Percentiles rank a stretch among this genome's conserved stretches.
Conservation (phyloP, 1,140 invertebrate species). For the Bombus waltoni region DNA sequence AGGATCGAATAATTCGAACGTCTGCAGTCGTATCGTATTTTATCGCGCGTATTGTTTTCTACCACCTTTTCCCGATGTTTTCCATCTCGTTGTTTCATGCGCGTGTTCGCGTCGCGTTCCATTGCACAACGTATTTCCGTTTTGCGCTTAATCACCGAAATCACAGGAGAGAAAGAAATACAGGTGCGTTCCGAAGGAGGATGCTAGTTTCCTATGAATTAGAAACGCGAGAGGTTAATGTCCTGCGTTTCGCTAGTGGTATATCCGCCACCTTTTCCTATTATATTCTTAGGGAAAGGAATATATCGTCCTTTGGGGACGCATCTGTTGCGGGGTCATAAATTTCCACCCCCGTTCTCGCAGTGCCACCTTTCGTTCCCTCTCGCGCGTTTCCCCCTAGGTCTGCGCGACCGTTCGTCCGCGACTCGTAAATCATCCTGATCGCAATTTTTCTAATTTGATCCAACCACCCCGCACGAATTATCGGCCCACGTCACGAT, state of each 20-base stretch:
- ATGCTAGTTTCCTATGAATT: constrained; percentile 12
- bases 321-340: constrained; percentile 64
- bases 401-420: constrained; percentile 30
- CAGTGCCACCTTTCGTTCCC: constrained; percentile 35
- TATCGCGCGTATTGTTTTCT: neutral
- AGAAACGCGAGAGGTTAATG: constrained; percentile 37
- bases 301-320: constrained; percentile 60
- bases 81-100: neutral
- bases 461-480: constrained; percentile 11
- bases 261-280: constrained; percentile 33
- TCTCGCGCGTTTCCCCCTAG: constrained; percentile 22
- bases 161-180: no score
- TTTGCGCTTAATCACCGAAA: neutral
- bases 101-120: no score
- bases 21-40: neutral
- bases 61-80: neutral
- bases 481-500: constrained; percentile 45
- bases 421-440: constrained; percentile 57
- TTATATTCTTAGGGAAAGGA: constrained; percentile 56
- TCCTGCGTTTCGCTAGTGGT: constrained; percentile 14
- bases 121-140: neutral
- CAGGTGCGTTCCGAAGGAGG: no score
- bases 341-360: constrained; percentile 54
- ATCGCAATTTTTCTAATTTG: constrained; percentile 61
- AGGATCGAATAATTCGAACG: neutral